Percentiles rank a stretch among this genome's conserved stretches.
phyloP scores from a whole-genome alignment of 2,888 invertebrate species.

The Drosophila koepferae region DNA sequence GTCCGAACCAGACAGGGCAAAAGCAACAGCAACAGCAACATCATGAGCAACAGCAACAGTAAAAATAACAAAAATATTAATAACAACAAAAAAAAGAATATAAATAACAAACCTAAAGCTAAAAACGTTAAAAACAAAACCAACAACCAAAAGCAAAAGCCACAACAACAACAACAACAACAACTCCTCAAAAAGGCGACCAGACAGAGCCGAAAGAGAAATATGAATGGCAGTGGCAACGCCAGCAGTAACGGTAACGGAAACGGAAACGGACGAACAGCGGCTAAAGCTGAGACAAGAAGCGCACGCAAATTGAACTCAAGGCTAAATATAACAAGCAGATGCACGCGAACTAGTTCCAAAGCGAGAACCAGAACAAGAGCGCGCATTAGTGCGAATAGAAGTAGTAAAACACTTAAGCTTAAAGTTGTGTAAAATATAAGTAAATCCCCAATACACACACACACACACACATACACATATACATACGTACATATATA shows the following conservation, averaged over 20 bases:
- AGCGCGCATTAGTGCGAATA: constrained; percentile 28
- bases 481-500: constrained; percentile 25
- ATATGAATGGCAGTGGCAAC: constrained; percentile 9
- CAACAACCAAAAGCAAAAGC: constrained; percentile 22
- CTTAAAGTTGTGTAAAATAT: constrained; percentile 77
- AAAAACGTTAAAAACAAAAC: constrained; percentile 14
- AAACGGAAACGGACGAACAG: constrained; percentile 27
- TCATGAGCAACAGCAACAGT: constrained; percentile 25
- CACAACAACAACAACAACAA: constrained; percentile 22
- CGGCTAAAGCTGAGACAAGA: constrained; percentile 24
- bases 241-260: not conserved
- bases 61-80: constrained; percentile 19
- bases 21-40: constrained; percentile 24
- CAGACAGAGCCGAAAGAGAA: constrained; percentile 30
- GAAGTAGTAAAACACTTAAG: constrained; percentile 68
- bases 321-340: constrained; percentile 56
- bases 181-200: constrained; percentile 25
- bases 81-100: constrained; percentile 2
- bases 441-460: constrained; percentile 48
- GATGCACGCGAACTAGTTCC: constrained; percentile 21
- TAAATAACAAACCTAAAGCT: constrained; percentile 23
- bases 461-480: constrained; percentile 36
- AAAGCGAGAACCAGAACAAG: constrained; percentile 22
- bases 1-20: constrained; percentile 56
- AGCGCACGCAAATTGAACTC: constrained; percentile 55